A percentile compares a stretch with the other conserved stretches of the same genome.
These are phyloP conservation scores for Orycteropus afer DNA, from an alignment of 2,113 vertebrate species.

Conservation along the genomic window DNA sequence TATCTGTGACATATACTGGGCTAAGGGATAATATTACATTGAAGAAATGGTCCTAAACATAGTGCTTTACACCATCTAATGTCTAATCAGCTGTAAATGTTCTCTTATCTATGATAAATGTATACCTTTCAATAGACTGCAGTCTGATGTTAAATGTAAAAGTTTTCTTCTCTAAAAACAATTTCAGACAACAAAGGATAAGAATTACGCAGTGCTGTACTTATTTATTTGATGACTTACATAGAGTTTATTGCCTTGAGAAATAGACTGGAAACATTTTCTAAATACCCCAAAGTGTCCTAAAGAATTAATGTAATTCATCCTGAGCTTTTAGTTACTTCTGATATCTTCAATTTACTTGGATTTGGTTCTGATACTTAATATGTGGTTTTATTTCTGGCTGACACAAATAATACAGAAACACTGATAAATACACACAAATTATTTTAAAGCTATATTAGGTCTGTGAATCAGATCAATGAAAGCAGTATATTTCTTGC, in stretches of 20 bases:
- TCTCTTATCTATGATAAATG: not conserved
- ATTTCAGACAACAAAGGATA: not conserved
- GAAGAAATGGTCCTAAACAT: not conserved
- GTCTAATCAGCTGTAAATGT: not conserved
- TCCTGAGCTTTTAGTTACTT: conserved; percentile 71
- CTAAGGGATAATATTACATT: not conserved
- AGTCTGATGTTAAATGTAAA: conserved; percentile 8
- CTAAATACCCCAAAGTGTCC: conserved; percentile 47
- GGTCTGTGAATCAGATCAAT: conserved; percentile 72
- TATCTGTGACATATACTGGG: not conserved
- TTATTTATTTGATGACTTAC: conserved; percentile 69
- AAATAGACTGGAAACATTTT: conserved; percentile 48
- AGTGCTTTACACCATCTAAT: not conserved
- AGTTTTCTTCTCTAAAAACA: conserved; percentile 43
- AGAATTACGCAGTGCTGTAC: not conserved
- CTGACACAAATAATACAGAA: conserved; percentile 73
- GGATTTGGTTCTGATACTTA: conserved; percentile 70
- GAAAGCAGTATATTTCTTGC: conserved; percentile 72
- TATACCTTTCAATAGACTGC: not conserved
- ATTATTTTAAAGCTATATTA: conserved; percentile 75
- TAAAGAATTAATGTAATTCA: conserved; percentile 63
- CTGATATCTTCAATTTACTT: conserved; percentile 71
- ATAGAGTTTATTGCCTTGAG: conserved; percentile 65
- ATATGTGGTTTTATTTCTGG: conserved; percentile 72
- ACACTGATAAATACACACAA: conserved; percentile 65